Conservation (phyloP, 2,113 vertebrate genomes). For the Collichthys lucidus region DNA sequence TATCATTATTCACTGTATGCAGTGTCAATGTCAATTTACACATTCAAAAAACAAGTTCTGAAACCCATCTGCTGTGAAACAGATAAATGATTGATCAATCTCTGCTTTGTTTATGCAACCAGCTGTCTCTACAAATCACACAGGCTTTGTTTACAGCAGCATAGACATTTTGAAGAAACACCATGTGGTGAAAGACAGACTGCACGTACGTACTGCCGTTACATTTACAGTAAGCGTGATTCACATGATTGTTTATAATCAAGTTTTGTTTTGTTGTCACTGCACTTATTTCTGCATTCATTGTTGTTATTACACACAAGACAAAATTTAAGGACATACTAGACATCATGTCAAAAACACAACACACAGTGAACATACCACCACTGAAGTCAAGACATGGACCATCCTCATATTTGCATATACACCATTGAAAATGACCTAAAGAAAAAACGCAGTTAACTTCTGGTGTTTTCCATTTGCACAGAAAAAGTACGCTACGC, state of each 20-base stretch:
- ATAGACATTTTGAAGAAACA: conserved; percentile 64
- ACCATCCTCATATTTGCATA: conserved; percentile 99
- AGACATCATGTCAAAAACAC: neutral
- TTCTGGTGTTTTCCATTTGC: neutral
- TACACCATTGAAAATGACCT: conserved; percentile 98
- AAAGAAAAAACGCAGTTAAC: conserved; percentile 69
- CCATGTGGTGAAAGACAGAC: conserved; percentile 57
- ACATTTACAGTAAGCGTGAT: conserved; percentile 53
- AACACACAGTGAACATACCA: conserved; percentile 87
- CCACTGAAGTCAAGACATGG: conserved; percentile 98
- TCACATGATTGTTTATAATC: conserved; percentile 32
- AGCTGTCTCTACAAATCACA: conserved; percentile 66
- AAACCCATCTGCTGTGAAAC: conserved; percentile 58
- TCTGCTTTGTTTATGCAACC: conserved; percentile 63
- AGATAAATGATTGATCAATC: conserved; percentile 65
- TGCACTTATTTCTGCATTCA: neutral
- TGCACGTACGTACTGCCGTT: conserved; percentile 48
- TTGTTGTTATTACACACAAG: neutral
- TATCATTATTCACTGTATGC: conserved; percentile 38
- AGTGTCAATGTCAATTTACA: conserved; percentile 44
- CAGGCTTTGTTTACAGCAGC: conserved; percentile 70
- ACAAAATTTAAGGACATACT: neutral
- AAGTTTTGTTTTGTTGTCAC: neutral
- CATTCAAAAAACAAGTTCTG: conserved; percentile 45
- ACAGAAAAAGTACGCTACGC: neutral